Conservation (phyloP, 30 jellyfish, hydroid and myxozoan genomes). For the Rhopilema esculentum region DNA sequence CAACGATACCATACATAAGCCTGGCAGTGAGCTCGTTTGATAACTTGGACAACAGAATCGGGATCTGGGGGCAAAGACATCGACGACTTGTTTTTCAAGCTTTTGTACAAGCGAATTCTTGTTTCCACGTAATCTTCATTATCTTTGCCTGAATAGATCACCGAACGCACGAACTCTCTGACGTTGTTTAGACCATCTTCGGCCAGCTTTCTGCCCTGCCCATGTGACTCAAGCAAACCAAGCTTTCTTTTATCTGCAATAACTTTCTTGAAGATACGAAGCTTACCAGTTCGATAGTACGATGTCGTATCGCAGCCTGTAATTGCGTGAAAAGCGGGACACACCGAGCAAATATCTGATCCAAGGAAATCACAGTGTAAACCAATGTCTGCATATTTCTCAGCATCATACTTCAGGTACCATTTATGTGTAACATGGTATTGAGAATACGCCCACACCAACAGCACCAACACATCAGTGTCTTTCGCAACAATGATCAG, state of each 20-base stretch:
- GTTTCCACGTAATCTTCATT: conserved; percentile 44
- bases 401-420: conserved; percentile 57
- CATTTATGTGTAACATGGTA: conserved; percentile 39
- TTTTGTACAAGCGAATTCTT: conserved; percentile 41
- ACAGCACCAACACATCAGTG: conserved; percentile 58
- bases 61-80: conserved; percentile 67
- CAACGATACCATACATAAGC: conserved; percentile 62
- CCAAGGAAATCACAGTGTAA: conserved; percentile 53
- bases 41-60: conserved; percentile 65
- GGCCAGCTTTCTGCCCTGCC: conserved; percentile 27
- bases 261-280: conserved; percentile 35
- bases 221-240: conserved; percentile 39
- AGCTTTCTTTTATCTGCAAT: not conserved
- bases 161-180: conserved; percentile 43
- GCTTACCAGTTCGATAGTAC: conserved; percentile 43
- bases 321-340: conserved; percentile 15
- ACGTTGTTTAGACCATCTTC: conserved; percentile 8
- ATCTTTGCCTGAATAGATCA: conserved; percentile 38
- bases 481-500: conserved; percentile 55
- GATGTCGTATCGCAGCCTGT: conserved; percentile 62
- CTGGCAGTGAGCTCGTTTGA: conserved; percentile 53
- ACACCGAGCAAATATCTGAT: conserved; percentile 2
- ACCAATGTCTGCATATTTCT: conserved; percentile 69
- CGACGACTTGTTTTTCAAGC: conserved; percentile 33
- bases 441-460: conserved; percentile 40